phyloP scores from a whole-genome alignment of 1,140 invertebrate species.

The Anastrepha ludens region DNA sequence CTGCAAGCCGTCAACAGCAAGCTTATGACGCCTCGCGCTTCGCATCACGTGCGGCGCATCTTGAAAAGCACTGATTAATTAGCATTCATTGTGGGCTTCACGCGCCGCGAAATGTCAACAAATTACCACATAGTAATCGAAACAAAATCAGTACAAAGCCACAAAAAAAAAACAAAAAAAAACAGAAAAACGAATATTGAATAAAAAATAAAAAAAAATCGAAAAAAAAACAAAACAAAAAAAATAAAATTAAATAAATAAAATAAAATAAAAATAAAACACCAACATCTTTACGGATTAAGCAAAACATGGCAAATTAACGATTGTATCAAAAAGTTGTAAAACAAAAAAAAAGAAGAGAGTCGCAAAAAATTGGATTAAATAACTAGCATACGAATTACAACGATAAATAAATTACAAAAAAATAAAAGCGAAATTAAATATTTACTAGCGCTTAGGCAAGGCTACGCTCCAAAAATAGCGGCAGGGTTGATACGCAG shows the following conservation, averaged over 20 bases:
- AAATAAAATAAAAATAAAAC: neutral
- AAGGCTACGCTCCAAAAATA: neutral
- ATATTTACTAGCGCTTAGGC: neutral
- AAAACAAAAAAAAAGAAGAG: neutral
- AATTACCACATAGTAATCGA: neutral
- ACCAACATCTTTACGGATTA: too few species aligned
- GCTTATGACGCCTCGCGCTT: neutral
- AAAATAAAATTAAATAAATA: neutral
- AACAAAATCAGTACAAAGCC: neutral
- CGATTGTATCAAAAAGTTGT: too few species aligned
- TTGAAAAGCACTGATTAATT: conserved; percentile 39
- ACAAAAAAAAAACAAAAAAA: neutral
- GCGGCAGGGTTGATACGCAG: neutral
- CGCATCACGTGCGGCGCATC: conserved; percentile 19
- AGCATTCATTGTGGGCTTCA: conserved; percentile 30
- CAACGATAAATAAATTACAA: neutral
- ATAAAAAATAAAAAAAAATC: neutral
- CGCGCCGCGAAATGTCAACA: conserved; percentile 39
- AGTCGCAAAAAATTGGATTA: neutral
- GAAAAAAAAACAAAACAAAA: neutral
- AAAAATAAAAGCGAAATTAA: neutral
- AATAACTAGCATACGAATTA: neutral
- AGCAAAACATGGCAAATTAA: too few species aligned
- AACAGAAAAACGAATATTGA: neutral
- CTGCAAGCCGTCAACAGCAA: neutral